Base-by-base conservation (phyloP, 1,140 invertebrate species). In the Drosophila lini region DNA sequence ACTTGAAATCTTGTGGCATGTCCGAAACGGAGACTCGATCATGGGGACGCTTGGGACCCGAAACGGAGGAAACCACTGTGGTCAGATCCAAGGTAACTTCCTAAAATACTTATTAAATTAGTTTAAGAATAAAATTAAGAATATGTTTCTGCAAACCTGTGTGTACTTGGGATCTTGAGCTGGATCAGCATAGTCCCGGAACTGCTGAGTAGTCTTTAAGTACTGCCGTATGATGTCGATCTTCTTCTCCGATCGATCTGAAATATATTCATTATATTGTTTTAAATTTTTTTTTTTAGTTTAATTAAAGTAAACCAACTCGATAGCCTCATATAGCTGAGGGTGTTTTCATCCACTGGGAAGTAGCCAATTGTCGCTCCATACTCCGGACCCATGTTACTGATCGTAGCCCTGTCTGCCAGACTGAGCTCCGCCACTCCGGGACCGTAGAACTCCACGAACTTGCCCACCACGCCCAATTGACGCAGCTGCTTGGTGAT, bases 301-400 rank as follows among this genome's bases (percentile, higher is more conserved):
- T n/a, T n/a, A 3, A 6, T 3, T 44, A 5, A 38, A 38, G 4
- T 9, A 56, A 15, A 64, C 81, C 93, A 92, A 98, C 98, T 97
- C 73, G 98, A 99, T 93, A 99, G 97, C 48, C 93, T 93, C 31
- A 99, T 94, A 91, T 99, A 99, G 34, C 94, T 92, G 25, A 99
- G 93, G 32, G 97, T 98, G 50, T 96, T 95, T 25, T 95, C 92
- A 93, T 99, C 99, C 1, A 99, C 96, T 3, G 98, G 97, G 93
- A 99, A 99, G 92, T 96, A 99, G 0, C 97, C 98, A 74, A 98
- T 96, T 1, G 98, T 99, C 7, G 98, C 98, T 22, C 99, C 97
- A 92, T 99, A 99, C 93, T 99, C 98, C 0, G 98, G 98, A 92
- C 97, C 98, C 98, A 99, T 99, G 93, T 99, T 99, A 36, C 95